Evolutionary conservation across 37 sponge, comb jelly and placozoan species (phyloP).

Genomic region (Oopsacas minuta): DNA sequence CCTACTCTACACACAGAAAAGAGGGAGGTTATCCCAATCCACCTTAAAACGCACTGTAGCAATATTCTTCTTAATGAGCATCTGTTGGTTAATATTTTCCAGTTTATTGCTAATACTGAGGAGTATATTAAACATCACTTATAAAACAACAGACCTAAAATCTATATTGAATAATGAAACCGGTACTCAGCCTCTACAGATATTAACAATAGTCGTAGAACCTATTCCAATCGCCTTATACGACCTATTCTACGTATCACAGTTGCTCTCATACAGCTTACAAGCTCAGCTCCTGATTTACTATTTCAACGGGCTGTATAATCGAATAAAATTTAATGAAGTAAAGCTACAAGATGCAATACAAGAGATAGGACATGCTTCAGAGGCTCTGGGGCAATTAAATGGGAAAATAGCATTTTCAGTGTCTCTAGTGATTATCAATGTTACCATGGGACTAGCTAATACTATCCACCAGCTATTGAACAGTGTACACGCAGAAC

Average conservation of each 20-base stretch:
- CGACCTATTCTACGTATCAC: neutral
- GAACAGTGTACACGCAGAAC: neutral
- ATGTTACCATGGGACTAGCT: neutral
- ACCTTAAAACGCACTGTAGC: neutral
- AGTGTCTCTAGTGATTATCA: neutral
- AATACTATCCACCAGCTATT: neutral
- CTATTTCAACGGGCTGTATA: neutral
- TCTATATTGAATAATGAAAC: neutral
- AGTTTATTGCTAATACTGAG: neutral
- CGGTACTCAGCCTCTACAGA: neutral
- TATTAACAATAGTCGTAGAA: neutral
- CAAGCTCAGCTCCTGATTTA: neutral
- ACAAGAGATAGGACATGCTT: neutral
- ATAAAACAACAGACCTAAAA: neutral
- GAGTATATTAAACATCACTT: neutral
- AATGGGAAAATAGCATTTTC: neutral
- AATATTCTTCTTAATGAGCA: neutral
- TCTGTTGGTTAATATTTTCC: neutral
- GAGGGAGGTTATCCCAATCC: neutral
- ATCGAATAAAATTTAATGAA: neutral
- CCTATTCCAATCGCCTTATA: neutral
- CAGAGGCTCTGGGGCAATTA: neutral
- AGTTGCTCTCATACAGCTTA: neutral
- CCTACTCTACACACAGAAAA: neutral
- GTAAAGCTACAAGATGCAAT: conserved; percentile 1